Conservation (phyloP, 2,888 invertebrate genomes). For the Galeruca laticollis region DNA sequence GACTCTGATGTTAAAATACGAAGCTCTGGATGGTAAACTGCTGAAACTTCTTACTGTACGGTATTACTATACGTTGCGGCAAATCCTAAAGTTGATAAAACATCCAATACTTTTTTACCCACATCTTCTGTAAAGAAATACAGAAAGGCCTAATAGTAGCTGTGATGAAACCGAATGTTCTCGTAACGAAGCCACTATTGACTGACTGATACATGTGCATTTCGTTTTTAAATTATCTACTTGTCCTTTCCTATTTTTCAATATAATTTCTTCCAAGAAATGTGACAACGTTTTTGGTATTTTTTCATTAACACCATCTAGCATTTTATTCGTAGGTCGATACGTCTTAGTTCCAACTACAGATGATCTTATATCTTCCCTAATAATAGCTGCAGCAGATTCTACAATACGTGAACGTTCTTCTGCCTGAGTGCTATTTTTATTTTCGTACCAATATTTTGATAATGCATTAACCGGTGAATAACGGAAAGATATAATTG, state of each 20-base stretch:
- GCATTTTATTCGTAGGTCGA: slow-evolving; percentile 54
- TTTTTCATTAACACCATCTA: slow-evolving; percentile 48
- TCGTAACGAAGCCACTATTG: slow-evolving; percentile 58
- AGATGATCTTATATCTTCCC: slow-evolving; percentile 60
- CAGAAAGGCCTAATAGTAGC: slow-evolving; percentile 55
- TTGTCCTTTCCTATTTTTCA: slow-evolving; percentile 47
- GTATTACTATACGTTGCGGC: slow-evolving; percentile 56
- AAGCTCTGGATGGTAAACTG: slow-evolving; percentile 58
- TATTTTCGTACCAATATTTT: slow-evolving; percentile 21
- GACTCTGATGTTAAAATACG: slow-evolving; percentile 58
- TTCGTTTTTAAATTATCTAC: slow-evolving; percentile 32
- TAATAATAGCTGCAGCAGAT: slow-evolving; percentile 56
- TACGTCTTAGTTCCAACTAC: slow-evolving; percentile 43
- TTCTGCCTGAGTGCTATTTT: slow-evolving; percentile 51
- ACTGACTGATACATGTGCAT: slow-evolving; percentile 48
- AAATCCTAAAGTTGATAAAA: slow-evolving; percentile 59
- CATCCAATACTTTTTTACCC: slow-evolving; percentile 58
- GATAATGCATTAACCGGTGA: slow-evolving; percentile 44
- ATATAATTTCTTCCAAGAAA: slow-evolving; percentile 57
- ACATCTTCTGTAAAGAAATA: slow-evolving; percentile 58
- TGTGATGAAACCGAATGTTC: slow-evolving; percentile 53
- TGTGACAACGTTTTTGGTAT: slow-evolving; percentile 56
- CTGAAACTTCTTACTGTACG: too few species aligned
- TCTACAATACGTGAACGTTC: slow-evolving; percentile 59
- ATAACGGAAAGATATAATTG: slow-evolving; percentile 60